Conservation (phyloP, 1,140 invertebrate species). For the Trichonephila clavipes region DNA sequence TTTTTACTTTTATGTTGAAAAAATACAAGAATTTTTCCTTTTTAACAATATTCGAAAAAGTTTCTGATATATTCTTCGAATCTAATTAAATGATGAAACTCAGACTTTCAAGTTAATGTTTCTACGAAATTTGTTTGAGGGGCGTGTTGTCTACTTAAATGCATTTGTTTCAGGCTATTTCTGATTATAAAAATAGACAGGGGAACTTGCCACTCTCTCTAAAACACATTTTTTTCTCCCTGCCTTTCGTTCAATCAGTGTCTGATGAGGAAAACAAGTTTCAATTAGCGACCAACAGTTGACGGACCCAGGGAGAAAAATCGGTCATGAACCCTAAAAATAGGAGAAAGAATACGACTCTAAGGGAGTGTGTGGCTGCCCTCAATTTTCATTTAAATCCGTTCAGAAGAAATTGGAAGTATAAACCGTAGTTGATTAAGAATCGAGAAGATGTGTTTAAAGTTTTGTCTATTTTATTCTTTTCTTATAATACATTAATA, state of each 20-base stretch:
- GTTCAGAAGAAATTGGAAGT: background rate
- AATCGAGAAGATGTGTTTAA: background rate
- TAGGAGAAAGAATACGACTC: conserved; percentile 65
- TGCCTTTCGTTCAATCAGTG: conserved; percentile 61
- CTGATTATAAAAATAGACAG: background rate
- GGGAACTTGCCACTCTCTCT: conserved; percentile 1
- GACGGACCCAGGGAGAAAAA: conserved; percentile 68
- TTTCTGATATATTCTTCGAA: background rate
- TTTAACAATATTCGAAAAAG: too few species aligned
- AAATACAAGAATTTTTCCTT: too few species aligned
- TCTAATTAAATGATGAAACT: background rate
- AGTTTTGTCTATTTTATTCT: background rate
- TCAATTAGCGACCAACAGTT: conserved; percentile 73
- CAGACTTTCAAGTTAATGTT: background rate
- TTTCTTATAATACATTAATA: too few species aligned
- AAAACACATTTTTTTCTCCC: background rate
- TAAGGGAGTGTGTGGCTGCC: conserved; percentile 66
- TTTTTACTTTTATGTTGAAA: too few species aligned
- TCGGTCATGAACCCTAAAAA: conserved; percentile 73
- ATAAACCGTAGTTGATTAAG: background rate
- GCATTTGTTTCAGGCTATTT: conserved; percentile 49
- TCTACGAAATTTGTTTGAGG: conserved; percentile 36
- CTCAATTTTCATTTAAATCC: conserved; percentile 72
- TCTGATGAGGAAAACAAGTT: conserved; percentile 72
- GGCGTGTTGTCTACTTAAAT: conserved; percentile 10